These are phyloP conservation scores for Percina caprodes DNA, from an alignment of 2,113 vertebrate species.

Conservation along the genomic window DNA sequence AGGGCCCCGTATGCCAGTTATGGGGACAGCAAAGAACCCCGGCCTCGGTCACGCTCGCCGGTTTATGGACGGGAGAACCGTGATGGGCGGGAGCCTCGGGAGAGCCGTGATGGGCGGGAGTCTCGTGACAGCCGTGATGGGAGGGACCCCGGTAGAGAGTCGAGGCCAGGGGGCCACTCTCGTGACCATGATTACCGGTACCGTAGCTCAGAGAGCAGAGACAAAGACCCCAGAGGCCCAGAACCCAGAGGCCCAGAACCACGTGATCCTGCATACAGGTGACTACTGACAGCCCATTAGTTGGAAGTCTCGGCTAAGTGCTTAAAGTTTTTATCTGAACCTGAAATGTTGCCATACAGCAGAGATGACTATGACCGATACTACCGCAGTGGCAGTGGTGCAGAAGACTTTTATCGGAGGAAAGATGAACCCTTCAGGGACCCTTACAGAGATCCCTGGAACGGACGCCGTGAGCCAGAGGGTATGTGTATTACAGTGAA, in stretches of 20 bases:
- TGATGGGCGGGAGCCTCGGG: slow-evolving; percentile 60
- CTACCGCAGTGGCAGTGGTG: slow-evolving; percentile 79
- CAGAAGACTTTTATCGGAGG: slow-evolving; percentile 89
- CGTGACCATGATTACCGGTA: slow-evolving; percentile 86
- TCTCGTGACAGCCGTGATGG: slow-evolving; percentile 77
- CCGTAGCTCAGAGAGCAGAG: slow-evolving; percentile 80
- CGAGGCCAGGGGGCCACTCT: slow-evolving; percentile 78
- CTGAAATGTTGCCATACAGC: slow-evolving; percentile 44
- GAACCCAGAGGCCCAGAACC: slow-evolving; percentile 23
- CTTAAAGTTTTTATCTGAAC: not conserved
- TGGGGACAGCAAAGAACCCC: slow-evolving; percentile 78
- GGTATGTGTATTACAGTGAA: slow-evolving; percentile 68
- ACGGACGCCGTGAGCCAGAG: slow-evolving; percentile 87
- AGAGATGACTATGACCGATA: slow-evolving; percentile 90
- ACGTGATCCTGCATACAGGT: slow-evolving; percentile 79
- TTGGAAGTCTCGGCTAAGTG: rapidly evolving
- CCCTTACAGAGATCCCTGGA: slow-evolving; percentile 90
- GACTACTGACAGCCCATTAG: not conserved
- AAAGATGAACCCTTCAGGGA: slow-evolving; percentile 91
- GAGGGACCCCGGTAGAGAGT: slow-evolving; percentile 81
- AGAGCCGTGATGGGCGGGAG: slow-evolving; percentile 84
- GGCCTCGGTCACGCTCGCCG: slow-evolving; percentile 84
- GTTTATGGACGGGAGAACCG: slow-evolving; percentile 85
- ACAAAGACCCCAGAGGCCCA: slow-evolving; percentile 74
- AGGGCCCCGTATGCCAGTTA: slow-evolving; percentile 77